Base-by-base conservation (phyloP, 2,888 invertebrate species). In the Diaperis boleti region DNA sequence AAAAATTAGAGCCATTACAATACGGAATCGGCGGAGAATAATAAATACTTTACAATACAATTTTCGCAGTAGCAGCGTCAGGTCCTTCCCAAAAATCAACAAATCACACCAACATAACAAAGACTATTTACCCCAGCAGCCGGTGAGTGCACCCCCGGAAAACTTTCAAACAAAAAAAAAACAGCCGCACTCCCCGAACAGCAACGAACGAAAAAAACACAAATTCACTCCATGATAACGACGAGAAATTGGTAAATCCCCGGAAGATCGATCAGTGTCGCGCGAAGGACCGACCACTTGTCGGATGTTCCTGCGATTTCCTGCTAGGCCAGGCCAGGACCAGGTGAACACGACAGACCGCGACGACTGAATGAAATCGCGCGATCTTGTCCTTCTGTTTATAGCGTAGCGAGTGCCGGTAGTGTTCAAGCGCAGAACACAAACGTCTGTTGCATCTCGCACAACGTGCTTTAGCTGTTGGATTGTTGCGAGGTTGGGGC, bases 291-390 rank as follows among this genome's bases (percentile, higher is more conserved):
- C 54, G 42, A 64, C 64, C 64, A 64, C 64, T 64, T 64, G 59
- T 55, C 59, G 37, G 55, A 33, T 50, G 20, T 37, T 29, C 33
- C 33, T 31, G 31, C 31, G 35, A 42, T 3, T 44, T 26, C 31
- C 31, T 33, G 33, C 31, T 47, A 44, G n/a, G n/a, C n/a, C n/a
- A n/a, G n/a, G n/a, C n/a, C n/a, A n/a, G n/a, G n/a, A n/a, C n/a
- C n/a, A n/a, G 64, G 56, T 62, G 64, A 68, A 65, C 65, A 65
- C 67, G 64, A 59, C 42, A 61, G 54, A 65, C 50, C 65, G 67
- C 67, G 67, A 63, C 63, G 64, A 68, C 67, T 65, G 67, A 68
- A 68, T 68, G 67, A 49, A 67, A 62, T 52, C 54, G 59, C 52
- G 44, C 64, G 54, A 55, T 50, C 55, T 17, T 42, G 47, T 64